These are phyloP conservation scores for Anolis sagrei DNA, from an alignment of 2,113 vertebrate genomes.

Conservation along the genomic window DNA sequence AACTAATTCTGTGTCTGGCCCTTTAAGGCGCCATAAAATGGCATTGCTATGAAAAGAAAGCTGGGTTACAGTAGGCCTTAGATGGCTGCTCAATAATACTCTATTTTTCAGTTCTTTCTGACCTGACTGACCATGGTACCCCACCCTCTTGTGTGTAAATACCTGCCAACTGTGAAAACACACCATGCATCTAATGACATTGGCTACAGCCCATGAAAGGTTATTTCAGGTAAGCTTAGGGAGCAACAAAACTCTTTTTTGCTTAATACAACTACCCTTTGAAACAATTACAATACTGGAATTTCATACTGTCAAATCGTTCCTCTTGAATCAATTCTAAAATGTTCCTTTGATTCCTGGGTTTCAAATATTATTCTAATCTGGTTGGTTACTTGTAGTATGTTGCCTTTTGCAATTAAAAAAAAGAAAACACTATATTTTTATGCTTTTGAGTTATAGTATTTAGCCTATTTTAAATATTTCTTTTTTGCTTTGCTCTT, in stretches of 20 bases:
- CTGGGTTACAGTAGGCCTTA: background rate
- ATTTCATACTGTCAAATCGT: background rate
- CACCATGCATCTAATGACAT: too few relatives aligned
- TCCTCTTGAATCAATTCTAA: background rate
- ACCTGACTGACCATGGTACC: too few relatives aligned
- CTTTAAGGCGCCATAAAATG: background rate
- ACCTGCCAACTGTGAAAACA: too few relatives aligned
- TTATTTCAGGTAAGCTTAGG: too few relatives aligned
- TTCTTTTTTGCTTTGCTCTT: background rate
- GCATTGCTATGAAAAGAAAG: background rate
- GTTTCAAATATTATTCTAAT: background rate
- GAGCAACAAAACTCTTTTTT: too few relatives aligned
- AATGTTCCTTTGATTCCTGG: background rate
- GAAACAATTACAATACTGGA: background rate
- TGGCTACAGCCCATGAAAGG: too few relatives aligned
- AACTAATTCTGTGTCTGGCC: too few relatives aligned
- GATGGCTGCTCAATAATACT: background rate
- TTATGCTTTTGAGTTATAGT: too few relatives aligned
- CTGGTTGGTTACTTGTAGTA: background rate
- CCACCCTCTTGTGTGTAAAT: too few relatives aligned
- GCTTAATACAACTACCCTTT: too few relatives aligned
- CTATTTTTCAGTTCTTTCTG: too few relatives aligned
- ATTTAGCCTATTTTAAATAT: background rate
- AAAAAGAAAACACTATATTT: background rate
- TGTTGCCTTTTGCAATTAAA: background rate